phyloP scores from a whole-genome alignment of 2,888 invertebrate genomes.

The Tenthredo scrophulariae region DNA sequence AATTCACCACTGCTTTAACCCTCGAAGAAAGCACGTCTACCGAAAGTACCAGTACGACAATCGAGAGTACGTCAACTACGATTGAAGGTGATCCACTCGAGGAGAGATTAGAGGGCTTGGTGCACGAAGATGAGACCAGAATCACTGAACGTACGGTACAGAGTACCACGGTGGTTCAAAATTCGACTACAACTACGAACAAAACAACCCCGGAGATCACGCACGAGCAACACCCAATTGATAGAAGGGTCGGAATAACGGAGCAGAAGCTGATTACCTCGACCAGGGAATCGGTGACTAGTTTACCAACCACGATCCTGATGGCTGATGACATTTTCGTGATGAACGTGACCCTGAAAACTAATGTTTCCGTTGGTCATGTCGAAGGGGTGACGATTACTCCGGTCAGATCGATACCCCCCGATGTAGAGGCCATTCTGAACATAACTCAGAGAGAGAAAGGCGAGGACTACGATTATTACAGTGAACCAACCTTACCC shows the following conservation, averaged over 20 bases:
- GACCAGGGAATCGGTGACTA: conserved; percentile 60
- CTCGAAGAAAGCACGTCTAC: conserved; percentile 26
- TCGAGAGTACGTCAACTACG: conserved; percentile 56
- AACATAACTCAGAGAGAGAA: conserved; percentile 80
- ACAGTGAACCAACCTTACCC: conserved; percentile 86
- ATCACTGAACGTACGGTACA: neutral
- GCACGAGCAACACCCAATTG: conserved; percentile 42
- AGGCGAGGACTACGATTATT: conserved; percentile 84
- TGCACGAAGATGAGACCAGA: conserved; percentile 39
- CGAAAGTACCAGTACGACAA: conserved; percentile 47
- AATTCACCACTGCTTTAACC: conserved; percentile 20
- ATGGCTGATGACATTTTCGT: conserved; percentile 80
- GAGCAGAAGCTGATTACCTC: conserved; percentile 46
- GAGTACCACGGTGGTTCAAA: conserved; percentile 46
- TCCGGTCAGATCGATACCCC: conserved; percentile 75
- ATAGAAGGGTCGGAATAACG: conserved; percentile 45
- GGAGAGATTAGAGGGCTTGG: neutral
- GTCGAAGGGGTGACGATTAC: conserved; percentile 79
- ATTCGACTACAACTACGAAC: conserved; percentile 32
- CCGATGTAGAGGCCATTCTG: conserved; percentile 78
- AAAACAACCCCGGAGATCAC: conserved; percentile 31
- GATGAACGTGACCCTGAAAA: conserved; percentile 81
- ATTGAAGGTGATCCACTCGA: conserved; percentile 48
- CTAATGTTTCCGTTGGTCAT: conserved; percentile 76
- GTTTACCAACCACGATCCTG: conserved; percentile 68